Evolutionary conservation across 2,797 vertebrate genomes (phyloP), one percentile per base, ranked within the genome.

Genomic region (Gymnothorax reevesii): DNA sequence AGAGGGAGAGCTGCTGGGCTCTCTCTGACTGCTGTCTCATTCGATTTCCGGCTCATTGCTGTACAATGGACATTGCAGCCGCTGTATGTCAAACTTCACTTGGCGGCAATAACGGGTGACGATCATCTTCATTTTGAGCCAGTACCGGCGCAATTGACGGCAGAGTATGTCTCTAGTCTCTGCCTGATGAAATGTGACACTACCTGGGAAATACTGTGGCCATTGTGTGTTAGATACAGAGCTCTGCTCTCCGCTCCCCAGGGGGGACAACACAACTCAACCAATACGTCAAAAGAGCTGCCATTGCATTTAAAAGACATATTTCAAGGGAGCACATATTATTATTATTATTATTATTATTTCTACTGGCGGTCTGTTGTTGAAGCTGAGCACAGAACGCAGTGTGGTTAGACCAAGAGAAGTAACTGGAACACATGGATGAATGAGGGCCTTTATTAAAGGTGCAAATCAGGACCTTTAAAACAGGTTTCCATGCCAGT

Each of bases 151-250:
- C 25, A 54, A 60, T 84, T 7, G 9, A 54, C 20, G 54, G 57
- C 54, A 42, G 82, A 33, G 59, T 15, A 69, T 33, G 60, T 87
- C 42, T 82, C 27, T 42, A 33, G 27, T 73, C 17, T 60, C 27
- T 54, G 85, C 54, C 33, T 84, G 69, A 86, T 88, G 73, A 82
- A 82, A 87, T 87, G 69, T 87, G 86, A 82, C 82, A 82, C 62
- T 20, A 66, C 33, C 69, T 79, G 82, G 79, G 71, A 83, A 82
- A 49, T 22, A 69, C 42, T 15, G n/a, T 49, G 52, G 52, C 17
- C 52, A 80, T 55, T 52, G 77, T n/a, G 52, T n/a, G 7, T 8
- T 80, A 55, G 77, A 33, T 22, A 8, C 49, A n/a, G 49, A 80
- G 52, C 77, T 80, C 77, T 20, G 17, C 52, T 80, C 52, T 80